Percentiles rank a stretch among this genome's conserved stretches.
Evolutionary conservation across 2,797 vertebrate genomes (phyloP).

Genomic region (Enteromius paludinosus): DNA sequence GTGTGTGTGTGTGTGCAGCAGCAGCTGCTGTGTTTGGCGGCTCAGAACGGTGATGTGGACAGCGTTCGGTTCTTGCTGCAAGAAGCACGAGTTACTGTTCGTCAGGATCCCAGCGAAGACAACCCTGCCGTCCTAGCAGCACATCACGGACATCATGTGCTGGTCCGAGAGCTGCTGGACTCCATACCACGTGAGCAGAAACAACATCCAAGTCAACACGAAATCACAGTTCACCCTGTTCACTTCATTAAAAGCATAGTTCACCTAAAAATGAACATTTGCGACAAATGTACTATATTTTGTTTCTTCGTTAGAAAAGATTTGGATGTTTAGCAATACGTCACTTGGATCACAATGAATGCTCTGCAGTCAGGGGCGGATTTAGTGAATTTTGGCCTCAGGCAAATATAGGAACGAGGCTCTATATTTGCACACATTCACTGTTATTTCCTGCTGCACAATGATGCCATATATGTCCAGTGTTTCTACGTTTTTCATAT

Average conservation of each 20-base stretch:
- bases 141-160: conserved; percentile 78
- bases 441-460: too few species aligned
- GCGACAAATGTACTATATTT: not conserved
- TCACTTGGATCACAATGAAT: too few species aligned
- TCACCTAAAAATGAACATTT: not conserved
- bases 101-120: conserved; percentile 80
- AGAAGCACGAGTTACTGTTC: conserved; percentile 76
- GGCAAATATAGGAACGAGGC: too few species aligned
- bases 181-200: conserved; percentile 80
- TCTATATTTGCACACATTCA: too few species aligned
- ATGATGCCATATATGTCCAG: too few species aligned
- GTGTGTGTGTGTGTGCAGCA: conserved; percentile 70
- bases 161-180: conserved; percentile 87
- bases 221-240: not conserved
- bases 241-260: not conserved
- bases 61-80: conserved; percentile 86
- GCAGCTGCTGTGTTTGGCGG: conserved; percentile 83
- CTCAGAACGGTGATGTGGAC: conserved; percentile 84
- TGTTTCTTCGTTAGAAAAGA: not conserved
- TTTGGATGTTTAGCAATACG: not conserved
- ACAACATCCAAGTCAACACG: not conserved
- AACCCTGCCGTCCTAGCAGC: conserved; percentile 90
- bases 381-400: too few species aligned
- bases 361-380: too few species aligned
- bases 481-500: too few species aligned